Evolutionary conservation across 2,888 invertebrate genomes (phyloP).

Genomic region (Eristalinus sepulchralis): DNA sequence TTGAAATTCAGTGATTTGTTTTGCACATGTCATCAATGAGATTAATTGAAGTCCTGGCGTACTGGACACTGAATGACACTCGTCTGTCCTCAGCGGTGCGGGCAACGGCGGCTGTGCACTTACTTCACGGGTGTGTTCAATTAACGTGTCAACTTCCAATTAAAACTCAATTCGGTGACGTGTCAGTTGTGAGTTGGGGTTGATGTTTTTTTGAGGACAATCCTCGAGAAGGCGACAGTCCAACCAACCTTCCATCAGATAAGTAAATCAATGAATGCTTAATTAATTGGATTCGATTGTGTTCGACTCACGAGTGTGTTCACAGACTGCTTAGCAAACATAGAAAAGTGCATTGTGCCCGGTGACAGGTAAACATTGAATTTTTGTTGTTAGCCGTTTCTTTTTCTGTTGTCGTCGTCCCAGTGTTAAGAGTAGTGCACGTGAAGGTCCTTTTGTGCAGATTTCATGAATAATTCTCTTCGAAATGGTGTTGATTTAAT

Average conservation of each 20-base stretch:
- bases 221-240: background rate
- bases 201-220: background rate
- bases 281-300: conserved; percentile 29
- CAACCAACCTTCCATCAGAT: background rate
- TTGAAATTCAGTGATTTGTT: background rate
- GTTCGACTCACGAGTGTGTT: background rate
- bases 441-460: background rate
- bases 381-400: background rate
- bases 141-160: conserved; percentile 16
- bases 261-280: conserved; percentile 39
- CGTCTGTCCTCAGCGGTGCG: no score
- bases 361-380: background rate
- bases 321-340: conserved; percentile 27
- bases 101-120: background rate
- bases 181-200: conserved; percentile 5
- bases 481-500: background rate
- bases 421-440: background rate
- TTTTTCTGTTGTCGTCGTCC: background rate
- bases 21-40: background rate
- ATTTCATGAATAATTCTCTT: background rate
- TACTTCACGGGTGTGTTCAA: background rate
- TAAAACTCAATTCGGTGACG: conserved; percentile 36
- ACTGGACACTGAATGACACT: no score
- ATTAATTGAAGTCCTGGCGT: background rate
- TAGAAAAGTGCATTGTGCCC: conserved; percentile 20